A percentile compares a stretch with the other conserved stretches of the same genome.
These are phyloP conservation scores for Xanthorhoe designata DNA, from an alignment of 2,888 invertebrate genomes.

Conservation along the genomic window DNA sequence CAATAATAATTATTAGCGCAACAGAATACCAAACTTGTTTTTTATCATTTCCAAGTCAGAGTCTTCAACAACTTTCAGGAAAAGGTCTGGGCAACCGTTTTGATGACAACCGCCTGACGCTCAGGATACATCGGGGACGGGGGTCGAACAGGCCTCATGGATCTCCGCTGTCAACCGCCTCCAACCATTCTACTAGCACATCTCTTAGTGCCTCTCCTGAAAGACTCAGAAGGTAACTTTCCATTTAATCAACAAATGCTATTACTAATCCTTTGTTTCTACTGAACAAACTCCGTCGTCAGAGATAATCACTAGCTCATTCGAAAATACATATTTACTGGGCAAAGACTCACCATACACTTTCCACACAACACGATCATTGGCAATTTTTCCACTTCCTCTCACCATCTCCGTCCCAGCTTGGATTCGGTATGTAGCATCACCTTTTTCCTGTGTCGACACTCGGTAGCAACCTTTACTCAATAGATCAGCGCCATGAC, in stretches of 20 bases:
- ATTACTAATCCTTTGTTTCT: background rate
- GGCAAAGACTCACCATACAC: too few relatives aligned
- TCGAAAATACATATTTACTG: too few relatives aligned
- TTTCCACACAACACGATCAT: too few relatives aligned
- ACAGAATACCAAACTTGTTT: too few relatives aligned
- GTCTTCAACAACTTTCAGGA: constrained; percentile 63
- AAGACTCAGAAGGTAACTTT: constrained; percentile 74
- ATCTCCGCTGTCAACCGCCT: constrained; percentile 88
- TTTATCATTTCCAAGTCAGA: constrained; percentile 10
- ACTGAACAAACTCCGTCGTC: background rate
- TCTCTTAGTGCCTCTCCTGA: constrained; percentile 89
- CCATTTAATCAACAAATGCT: background rate
- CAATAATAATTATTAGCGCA: too few relatives aligned
- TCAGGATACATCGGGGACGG: constrained; percentile 95
- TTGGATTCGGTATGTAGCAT: too few relatives aligned
- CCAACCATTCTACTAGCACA: constrained; percentile 89
- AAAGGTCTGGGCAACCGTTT: constrained; percentile 91
- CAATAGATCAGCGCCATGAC: too few relatives aligned
- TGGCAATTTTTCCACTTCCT: too few relatives aligned
- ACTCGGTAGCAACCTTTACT: too few relatives aligned
- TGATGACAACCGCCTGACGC: constrained; percentile 95
- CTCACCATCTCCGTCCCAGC: too few relatives aligned
- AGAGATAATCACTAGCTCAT: too few relatives aligned
- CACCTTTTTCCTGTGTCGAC: too few relatives aligned
- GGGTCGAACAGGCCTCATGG: constrained; percentile 92